Base-by-base conservation (phyloP, 2,888 invertebrate species). In the Anoplius nigerrimus region DNA sequence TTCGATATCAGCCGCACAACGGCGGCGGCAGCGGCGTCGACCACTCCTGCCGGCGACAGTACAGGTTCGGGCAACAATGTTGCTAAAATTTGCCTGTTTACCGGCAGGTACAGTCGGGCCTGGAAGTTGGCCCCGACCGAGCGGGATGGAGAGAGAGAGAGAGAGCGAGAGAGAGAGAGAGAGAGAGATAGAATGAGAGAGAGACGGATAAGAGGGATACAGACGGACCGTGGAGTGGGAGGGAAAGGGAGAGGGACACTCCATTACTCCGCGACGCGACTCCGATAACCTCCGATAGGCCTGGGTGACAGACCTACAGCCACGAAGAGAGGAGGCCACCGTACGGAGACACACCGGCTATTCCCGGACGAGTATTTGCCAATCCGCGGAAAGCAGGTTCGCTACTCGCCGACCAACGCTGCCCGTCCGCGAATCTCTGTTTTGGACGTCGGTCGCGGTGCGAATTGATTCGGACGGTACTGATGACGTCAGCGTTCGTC, bases 1-100 rank as follows among this genome's bases (percentile, higher is more conserved):
- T 78, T 80, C 68, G 71, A 82, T 73, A 73, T 66, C 59, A 48
- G 8, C 48, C 52, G n/a, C 48, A 16, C 48, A 15, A 13, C 48
- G 48, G 5, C 42, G 42, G 42, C 42, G 42, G 42, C 42, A 13
- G 42, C 6, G 42, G 42, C 46, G 53, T 18, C 27, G 58, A 45
- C 57, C 57, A 24, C 63, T 81, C 55, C 77, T 75, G 46, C 18
- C 16, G 8, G 51, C 11, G 80, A 78, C 79, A 83, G 82, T 85
- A 85, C 82, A 64, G 66, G 78, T 76, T 71, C 74, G 48, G 69
- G 78, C 84, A 82, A 86, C 82, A 84, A 83, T 85, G 82, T 84
- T 80, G 72, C 74, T 72, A 76, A 79, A 81, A 83, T 84, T 83
- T 85, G 80, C 79, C 75, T 71, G 71, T 78, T 81, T 80, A 76